These are phyloP conservation scores for Pogonocherus hispidulus DNA, from an alignment of 2,888 invertebrate genomes.

Conservation along the genomic window DNA sequence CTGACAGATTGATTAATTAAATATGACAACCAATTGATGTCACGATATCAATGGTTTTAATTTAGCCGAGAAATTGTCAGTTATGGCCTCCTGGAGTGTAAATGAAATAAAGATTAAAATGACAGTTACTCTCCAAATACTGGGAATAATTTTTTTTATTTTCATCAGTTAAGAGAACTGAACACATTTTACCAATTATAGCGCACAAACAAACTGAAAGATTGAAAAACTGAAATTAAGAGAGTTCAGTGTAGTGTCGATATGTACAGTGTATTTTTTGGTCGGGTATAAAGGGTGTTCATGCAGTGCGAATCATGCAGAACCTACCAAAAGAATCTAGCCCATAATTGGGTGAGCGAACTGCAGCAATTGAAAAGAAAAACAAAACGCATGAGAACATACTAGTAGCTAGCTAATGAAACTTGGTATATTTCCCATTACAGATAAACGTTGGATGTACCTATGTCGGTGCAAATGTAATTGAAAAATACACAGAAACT, in stretches of 20 bases:
- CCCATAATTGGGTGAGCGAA: slow-evolving; percentile 67
- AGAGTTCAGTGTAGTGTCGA: neutral
- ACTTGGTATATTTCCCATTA: neutral
- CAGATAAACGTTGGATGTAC: neutral
- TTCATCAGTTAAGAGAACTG: too few relatives aligned
- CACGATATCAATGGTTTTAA: too few relatives aligned
- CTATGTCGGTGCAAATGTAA: neutral
- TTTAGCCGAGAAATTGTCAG: too few relatives aligned
- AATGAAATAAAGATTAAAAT: too few relatives aligned
- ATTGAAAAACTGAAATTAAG: neutral
- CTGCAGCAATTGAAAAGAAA: slow-evolving; percentile 64
- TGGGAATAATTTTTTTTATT: too few relatives aligned
- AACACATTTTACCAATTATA: neutral
- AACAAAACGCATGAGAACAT: slow-evolving; percentile 49
- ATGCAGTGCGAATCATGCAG: slow-evolving; percentile 61
- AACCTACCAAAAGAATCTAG: slow-evolving; percentile 68
- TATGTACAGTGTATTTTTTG: slow-evolving; percentile 35
- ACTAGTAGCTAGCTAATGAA: slow-evolving; percentile 24
- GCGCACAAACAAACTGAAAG: neutral
- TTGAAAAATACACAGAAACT: neutral
- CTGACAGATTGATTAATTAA: too few relatives aligned
- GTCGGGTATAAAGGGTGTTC: too few relatives aligned
- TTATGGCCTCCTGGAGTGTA: too few relatives aligned
- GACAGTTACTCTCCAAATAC: too few relatives aligned
- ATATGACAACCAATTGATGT: too few relatives aligned